Evolutionary conservation across 2,797 vertebrate genomes (phyloP).

Genomic region (Sebastes taczanowskii): DNA sequence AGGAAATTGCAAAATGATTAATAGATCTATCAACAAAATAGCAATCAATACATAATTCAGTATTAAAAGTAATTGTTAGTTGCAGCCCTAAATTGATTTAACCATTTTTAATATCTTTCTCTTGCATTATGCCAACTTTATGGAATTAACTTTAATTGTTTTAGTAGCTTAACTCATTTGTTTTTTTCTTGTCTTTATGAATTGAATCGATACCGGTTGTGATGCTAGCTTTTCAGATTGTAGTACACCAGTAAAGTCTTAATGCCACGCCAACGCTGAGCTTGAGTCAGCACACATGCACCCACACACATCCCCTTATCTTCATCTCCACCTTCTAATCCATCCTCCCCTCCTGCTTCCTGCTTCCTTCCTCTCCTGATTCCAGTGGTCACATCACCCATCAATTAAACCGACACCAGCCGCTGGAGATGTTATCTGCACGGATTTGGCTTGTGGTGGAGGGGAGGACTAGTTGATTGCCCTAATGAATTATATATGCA

Average conservation of each 20-base stretch:
- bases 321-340: constrained; percentile 34
- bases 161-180: neutral
- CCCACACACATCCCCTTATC: constrained; percentile 43
- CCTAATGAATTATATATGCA: constrained; percentile 62
- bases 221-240: constrained; percentile 36
- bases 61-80: too few relatives aligned
- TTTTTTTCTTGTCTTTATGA: neutral
- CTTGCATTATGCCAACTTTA: neutral
- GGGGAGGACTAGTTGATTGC: constrained; percentile 45
- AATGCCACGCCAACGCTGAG: constrained; percentile 48
- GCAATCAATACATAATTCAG: neutral
- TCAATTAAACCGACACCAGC: constrained; percentile 63
- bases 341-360: constrained; percentile 5
- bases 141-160: neutral
- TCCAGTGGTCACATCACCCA: constrained; percentile 48
- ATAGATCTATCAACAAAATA: neutral
- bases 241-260: constrained; percentile 43
- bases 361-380: constrained; percentile 49
- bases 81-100: neutral
- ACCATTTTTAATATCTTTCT: neutral
- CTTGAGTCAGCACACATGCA: constrained; percentile 58
- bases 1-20: neutral
- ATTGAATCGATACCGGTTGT: neutral
- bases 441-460: constrained; percentile 26
- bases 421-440: constrained; percentile 60